A percentile compares a stretch with the other conserved stretches of the same genome.
Conservation (phyloP, 2,797 vertebrate species). For the Selene dorsalis region DNA sequence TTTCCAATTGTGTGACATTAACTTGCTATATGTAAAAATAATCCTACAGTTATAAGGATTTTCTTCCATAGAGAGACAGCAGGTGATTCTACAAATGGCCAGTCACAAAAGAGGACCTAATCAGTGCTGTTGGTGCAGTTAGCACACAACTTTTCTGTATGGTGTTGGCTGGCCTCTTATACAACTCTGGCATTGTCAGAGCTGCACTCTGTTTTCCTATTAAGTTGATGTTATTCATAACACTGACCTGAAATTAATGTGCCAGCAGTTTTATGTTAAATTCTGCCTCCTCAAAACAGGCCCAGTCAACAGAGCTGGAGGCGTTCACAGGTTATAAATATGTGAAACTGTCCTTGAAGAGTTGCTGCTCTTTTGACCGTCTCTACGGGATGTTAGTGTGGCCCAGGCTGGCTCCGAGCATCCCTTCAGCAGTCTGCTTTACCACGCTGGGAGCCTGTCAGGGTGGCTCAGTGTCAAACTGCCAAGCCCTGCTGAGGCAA, state of each 20-base stretch:
- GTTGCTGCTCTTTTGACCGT: slow-evolving; percentile 57
- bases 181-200: neutral
- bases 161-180: neutral
- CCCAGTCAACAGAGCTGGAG: neutral
- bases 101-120: slow-evolving; percentile 2
- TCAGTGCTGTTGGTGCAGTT: neutral
- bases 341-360: slow-evolving; percentile 69
- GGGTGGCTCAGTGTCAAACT: slow-evolving; percentile 69
- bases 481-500: slow-evolving; percentile 62
- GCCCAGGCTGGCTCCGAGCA: slow-evolving; percentile 54
- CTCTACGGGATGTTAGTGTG: slow-evolving; percentile 39
- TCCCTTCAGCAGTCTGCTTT: slow-evolving; percentile 60
- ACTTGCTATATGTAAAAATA: neutral
- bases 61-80: neutral
- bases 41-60: neutral
- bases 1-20: neutral
- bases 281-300: neutral
- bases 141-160: neutral
- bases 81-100: neutral
- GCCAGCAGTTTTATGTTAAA: neutral
- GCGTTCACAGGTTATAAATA: slow-evolving; percentile 61
- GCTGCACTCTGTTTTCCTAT: neutral
- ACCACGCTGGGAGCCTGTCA: slow-evolving; percentile 73
- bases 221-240: neutral
- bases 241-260: neutral